Percentiles rank a stretch among this genome's conserved stretches.
Conservation (phyloP, 2,888 invertebrate genomes). For the Neocrepidodera transversa region DNA sequence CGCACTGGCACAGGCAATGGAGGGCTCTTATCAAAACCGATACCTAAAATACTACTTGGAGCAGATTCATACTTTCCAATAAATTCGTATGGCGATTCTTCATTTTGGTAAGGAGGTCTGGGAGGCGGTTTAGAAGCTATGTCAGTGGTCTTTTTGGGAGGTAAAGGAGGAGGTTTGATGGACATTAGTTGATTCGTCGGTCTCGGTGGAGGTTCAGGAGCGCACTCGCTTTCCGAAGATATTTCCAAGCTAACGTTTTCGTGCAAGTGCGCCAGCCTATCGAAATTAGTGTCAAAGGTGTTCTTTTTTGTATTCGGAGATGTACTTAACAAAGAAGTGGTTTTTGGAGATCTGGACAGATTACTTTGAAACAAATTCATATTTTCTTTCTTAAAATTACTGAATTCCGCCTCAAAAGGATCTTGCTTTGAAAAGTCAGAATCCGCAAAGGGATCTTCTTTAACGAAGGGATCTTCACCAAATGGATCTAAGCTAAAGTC, state of each 20-base stretch:
- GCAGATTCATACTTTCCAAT: slow-evolving; percentile 61
- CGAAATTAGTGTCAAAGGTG: slow-evolving; percentile 53
- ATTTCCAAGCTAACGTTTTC: slow-evolving; percentile 56
- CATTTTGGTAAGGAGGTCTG: slow-evolving; percentile 65
- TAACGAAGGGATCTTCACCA: slow-evolving; percentile 78
- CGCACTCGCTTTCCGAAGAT: slow-evolving; percentile 58
- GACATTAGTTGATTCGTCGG: slow-evolving; percentile 67
- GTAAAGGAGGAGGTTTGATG: slow-evolving; percentile 75
- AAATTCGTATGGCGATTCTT: slow-evolving; percentile 65
- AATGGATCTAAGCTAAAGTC: slow-evolving; percentile 69
- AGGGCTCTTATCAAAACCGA: slow-evolving; percentile 60
- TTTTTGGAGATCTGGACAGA: slow-evolving; percentile 50
- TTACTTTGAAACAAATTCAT: slow-evolving; percentile 37
- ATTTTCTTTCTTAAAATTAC: slow-evolving; percentile 38
- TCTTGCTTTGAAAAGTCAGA: slow-evolving; percentile 66
- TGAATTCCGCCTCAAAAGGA: slow-evolving; percentile 66
- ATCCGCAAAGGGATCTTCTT: slow-evolving; percentile 72
- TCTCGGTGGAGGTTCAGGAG: slow-evolving; percentile 74
- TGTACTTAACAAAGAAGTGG: slow-evolving; percentile 52
- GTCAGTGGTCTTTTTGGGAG: slow-evolving; percentile 72
- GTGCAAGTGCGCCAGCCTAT: slow-evolving; percentile 48
- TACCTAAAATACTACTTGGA: slow-evolving; percentile 46
- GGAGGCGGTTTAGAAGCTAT: slow-evolving; percentile 70
- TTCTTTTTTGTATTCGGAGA: slow-evolving; percentile 50
- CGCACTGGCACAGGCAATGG: slow-evolving; percentile 70